Conservation (phyloP, 2,888 invertebrate species). For the Endotricha flammealis region DNA sequence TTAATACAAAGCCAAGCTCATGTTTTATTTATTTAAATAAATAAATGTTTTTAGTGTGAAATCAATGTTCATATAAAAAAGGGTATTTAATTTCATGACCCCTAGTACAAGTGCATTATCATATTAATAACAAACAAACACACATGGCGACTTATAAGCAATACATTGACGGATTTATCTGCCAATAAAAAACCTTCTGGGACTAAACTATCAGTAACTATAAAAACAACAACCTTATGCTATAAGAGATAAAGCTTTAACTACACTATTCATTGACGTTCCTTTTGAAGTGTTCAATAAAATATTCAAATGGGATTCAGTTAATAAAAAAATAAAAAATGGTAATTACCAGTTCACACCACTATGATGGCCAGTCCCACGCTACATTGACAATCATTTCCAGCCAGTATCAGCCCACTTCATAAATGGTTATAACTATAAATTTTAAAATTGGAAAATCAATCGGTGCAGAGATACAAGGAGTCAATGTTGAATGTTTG, state of each 20-base stretch:
- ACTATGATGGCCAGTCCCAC: constrained; percentile 48
- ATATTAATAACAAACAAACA: constrained; percentile 40
- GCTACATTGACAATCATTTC: constrained; percentile 29
- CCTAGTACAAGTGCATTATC: constrained; percentile 39
- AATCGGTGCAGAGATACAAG: not conserved
- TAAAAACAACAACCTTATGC: constrained; percentile 29
- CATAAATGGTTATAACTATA: constrained; percentile 1
- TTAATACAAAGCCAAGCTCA: too few species aligned
- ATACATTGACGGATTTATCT: constrained; percentile 31
- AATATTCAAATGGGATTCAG: constrained; percentile 40
- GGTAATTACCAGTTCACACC: constrained; percentile 60
- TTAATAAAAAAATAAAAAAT: constrained; percentile 60
- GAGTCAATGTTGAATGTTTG: not conserved
- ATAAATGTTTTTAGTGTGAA: too few species aligned
- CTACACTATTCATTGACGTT: constrained; percentile 9
- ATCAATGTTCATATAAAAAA: constrained; percentile 8
- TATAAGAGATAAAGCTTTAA: not conserved
- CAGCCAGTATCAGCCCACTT: constrained; percentile 4
- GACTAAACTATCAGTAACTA: too few species aligned
- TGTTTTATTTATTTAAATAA: too few species aligned
- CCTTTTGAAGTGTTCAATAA: constrained; percentile 46
- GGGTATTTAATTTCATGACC: constrained; percentile 39
- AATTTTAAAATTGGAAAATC: not conserved
- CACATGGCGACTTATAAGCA: constrained; percentile 15
- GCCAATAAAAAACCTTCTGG: too few species aligned